Evolutionary conservation across 2,797 vertebrate species (phyloP), one percentile per base, ranked within the genome.

Genomic region (Epinephelus malabaricus): DNA sequence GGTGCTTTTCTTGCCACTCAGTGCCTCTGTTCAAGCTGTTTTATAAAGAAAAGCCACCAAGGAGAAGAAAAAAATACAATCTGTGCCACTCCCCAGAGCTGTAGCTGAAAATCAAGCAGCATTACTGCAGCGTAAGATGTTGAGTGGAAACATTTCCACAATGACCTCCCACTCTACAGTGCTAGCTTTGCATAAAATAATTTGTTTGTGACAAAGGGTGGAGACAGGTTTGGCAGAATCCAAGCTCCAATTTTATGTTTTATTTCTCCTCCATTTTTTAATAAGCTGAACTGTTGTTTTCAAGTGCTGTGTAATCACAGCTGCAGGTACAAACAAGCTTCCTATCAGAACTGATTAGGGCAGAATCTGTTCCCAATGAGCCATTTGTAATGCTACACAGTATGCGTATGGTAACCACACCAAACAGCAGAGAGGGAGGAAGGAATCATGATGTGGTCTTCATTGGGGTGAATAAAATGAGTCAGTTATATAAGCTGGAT

Each of bases 401-500:
- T 51, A 46, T 50, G 65, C 63, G 73, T 45, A 87, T 82, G 69
- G 58, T 72, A 71, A 86, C 63, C 30, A 56, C 50, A 18, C 14
- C 59, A 58, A 73, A 79, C 10, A 82, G 46, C 61, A 69, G 17
- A 25, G 62, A 60, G 46, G 58, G 67, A 23, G 30, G 46, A 43
- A 46, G 25, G 46, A 66, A 68, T 76, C 55, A 70, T 79, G 65
- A 89, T 79, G 53, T 76, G 73, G 59, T 89, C 65, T 85, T 82
- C 67, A 68, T 40, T 14, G 45, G 69, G 38, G 53, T 78, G 71
- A 87, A 81, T 77, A 66, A 84, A 88, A 86, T 60, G n/a, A 85
- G 69, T 77, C 51, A n/a, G 80, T 92, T 92, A 91, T 62, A 80
- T 88, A 92, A 92, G 76, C 56, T 64, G 76, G 25, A 84, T 82